These are phyloP conservation scores for Hippoglossus hippoglossus DNA, from an alignment of 2,797 vertebrate species.

Conservation along the genomic window DNA sequence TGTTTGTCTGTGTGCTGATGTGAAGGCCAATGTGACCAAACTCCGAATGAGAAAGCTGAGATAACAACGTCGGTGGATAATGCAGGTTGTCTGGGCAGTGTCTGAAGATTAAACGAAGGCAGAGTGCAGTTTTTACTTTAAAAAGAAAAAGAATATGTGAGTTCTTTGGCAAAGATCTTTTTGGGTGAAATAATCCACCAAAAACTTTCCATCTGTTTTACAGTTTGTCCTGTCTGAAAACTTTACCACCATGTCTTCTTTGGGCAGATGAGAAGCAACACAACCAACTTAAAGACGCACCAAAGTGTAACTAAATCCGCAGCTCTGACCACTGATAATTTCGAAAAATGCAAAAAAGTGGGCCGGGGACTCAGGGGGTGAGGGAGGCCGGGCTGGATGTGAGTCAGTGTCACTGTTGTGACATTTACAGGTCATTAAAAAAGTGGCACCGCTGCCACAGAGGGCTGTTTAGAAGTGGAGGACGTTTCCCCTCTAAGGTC, in stretches of 20 bases:
- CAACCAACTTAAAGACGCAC: background rate
- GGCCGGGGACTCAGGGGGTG: too few relatives aligned
- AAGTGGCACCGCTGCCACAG: too few relatives aligned
- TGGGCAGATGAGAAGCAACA: background rate
- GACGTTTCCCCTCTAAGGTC: too few relatives aligned
- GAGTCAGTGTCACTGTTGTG: too few relatives aligned
- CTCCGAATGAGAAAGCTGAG: background rate
- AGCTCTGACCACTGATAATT: too few relatives aligned
- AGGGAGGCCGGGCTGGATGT: too few relatives aligned
- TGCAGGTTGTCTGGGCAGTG: background rate
- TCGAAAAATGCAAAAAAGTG: too few relatives aligned
- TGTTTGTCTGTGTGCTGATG: conserved; percentile 34
- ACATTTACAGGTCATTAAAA: too few relatives aligned
- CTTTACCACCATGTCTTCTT: background rate
- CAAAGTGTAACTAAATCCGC: too few relatives aligned
- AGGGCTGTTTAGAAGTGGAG: too few relatives aligned
- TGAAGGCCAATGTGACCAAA: conserved; percentile 19
- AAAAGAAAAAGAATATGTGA: too few relatives aligned
- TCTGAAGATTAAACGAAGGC: background rate
- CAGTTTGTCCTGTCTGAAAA: background rate
- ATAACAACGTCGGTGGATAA: background rate
- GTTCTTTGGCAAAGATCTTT: background rate
- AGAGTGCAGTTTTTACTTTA: background rate
- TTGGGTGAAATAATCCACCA: background rate
- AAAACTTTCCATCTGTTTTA: background rate